Evolutionary conservation across 2,888 invertebrate genomes (phyloP).

Genomic region (Lasioglossum malachurum): DNA sequence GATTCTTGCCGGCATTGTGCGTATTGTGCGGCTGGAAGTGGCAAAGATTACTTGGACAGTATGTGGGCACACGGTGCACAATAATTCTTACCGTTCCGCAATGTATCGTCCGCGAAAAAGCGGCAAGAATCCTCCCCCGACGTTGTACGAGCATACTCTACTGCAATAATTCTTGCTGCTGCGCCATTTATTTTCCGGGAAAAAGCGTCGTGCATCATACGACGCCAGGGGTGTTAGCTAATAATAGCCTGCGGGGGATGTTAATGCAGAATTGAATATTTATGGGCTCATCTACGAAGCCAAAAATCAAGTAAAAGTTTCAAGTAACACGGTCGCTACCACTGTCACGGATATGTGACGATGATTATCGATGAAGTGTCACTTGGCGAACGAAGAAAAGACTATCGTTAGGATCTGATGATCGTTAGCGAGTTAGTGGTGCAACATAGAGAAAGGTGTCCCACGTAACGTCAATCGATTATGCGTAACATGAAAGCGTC

Average conservation of each 20-base stretch:
- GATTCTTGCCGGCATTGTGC: neutral
- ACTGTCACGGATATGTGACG: no score
- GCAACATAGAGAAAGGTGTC: slow-evolving; percentile 3
- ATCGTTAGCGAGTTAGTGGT: neutral
- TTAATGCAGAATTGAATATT: neutral
- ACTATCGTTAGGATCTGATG: neutral
- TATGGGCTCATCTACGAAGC: neutral
- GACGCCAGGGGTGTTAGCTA: neutral
- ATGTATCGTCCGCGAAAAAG: neutral
- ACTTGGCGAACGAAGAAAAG: neutral
- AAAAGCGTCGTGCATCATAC: neutral
- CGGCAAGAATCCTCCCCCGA: neutral
- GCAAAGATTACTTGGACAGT: neutral
- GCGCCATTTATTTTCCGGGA: neutral
- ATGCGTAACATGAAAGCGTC: slow-evolving; percentile 2
- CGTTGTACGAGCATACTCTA: neutral
- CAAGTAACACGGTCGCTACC: no score
- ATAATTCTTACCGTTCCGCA: neutral
- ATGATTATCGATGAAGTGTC: no score
- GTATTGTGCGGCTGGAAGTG: neutral
- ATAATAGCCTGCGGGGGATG: neutral
- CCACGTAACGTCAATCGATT: slow-evolving; percentile 7
- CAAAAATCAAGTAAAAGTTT: neutral
- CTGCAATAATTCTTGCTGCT: neutral
- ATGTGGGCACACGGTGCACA: neutral